These are phyloP conservation scores for Odobenus rosmarus DNA, from an alignment of 2,113 vertebrate genomes.

Conservation along the genomic window DNA sequence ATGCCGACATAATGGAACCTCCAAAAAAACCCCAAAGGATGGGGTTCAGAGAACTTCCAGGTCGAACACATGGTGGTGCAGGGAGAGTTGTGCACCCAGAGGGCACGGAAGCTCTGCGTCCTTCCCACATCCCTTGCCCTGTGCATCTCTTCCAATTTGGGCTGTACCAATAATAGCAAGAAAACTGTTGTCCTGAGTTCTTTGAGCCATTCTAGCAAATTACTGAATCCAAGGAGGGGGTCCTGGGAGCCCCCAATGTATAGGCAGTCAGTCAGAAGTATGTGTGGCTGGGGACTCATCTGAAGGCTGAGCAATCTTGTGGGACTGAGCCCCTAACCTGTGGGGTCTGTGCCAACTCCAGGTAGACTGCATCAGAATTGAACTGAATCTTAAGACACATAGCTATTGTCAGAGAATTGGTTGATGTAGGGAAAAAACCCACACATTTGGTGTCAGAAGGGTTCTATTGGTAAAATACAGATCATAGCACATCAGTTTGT, in stretches of 20 bases:
- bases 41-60: neutral
- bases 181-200: neutral
- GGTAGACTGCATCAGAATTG: neutral
- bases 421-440: neutral
- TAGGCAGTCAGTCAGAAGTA: neutral
- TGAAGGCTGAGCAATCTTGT: neutral
- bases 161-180: neutral
- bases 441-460: neutral
- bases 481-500: too few species aligned
- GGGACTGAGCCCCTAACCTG: neutral
- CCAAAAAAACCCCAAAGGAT: neutral
- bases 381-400: too few species aligned
- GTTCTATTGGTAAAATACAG: neutral
- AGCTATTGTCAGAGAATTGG: neutral
- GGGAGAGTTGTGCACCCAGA: neutral
- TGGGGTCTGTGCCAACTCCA: neutral
- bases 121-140: too few species aligned
- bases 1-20: neutral
- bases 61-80: rapidly evolving
- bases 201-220: neutral
- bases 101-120: rapidly evolving
- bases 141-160: neutral
- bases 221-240: neutral
- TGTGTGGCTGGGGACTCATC: neutral
- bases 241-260: neutral